Evolutionary conservation across 1,140 invertebrate genomes (phyloP), one percentile per base, ranked within the genome.

Genomic region (Zaprionus vittiger): DNA sequence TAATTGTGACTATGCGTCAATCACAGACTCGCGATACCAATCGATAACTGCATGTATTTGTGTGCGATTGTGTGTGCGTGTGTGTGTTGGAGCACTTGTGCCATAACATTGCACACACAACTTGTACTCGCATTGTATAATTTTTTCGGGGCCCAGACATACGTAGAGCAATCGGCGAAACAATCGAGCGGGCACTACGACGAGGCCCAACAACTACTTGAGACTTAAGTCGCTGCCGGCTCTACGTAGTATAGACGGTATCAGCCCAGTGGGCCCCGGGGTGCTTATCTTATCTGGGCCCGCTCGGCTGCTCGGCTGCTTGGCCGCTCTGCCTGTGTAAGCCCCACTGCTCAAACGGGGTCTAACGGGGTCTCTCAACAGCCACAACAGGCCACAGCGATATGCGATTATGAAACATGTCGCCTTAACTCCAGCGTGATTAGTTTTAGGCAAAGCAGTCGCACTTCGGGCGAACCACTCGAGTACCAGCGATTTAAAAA

Each of bases 401-500:
- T 57, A 28, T 7, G 31, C 64, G 79, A 81, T 83, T 84, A 69
- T 83, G 77, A 84, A 83, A 83, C 81, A 71, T 70, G 79, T 84
- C 77, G 68, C 77, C 72, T 57, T 83, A 75, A 68, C 70, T 62
- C 22, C 37, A 69, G 28, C 41, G 62, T 82, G 80, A 82, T 82
- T 82, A 82, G 77, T 74, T 82, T 74, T 77, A 55, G 73, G 38
- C 62, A 68, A 75, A 82, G 61, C 64, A 67, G 34, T 44, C 22
- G 37, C 44, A 20, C 44, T 38, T 38, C 22, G 11, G 47, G 37
- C 34, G 2, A 49, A 44, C 24, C 55, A 20, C 56, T 56, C n/a
- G 15, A 56, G 54, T 56, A 15, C 54, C 26, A 15, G 54, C 54
- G 47, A 61, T 44, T 31, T 28, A 57, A 22, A 57, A 44, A 55